phyloP scores from a whole-genome alignment of 1,140 invertebrate genomes.

The Papilio xuthus region DNA sequence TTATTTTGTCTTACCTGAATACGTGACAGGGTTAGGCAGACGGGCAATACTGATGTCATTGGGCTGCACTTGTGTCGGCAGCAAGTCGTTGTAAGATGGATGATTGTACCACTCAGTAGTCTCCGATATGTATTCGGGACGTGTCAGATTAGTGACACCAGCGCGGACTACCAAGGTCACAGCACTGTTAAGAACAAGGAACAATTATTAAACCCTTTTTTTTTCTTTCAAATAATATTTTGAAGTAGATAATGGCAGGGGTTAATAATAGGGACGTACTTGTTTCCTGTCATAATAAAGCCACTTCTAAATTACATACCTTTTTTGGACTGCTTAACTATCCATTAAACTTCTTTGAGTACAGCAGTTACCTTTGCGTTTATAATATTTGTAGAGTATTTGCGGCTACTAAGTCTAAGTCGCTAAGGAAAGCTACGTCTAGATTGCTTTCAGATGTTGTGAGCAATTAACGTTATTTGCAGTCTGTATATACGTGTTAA shows the following conservation, averaged over 20 bases:
- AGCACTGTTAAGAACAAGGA: slow-evolving; percentile 47
- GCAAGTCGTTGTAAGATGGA: slow-evolving; percentile 54
- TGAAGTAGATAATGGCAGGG: not conserved
- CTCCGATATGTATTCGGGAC: slow-evolving; percentile 57
- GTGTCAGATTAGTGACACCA: slow-evolving; percentile 51
- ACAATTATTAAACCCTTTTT: not conserved
- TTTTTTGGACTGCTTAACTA: too few species aligned
- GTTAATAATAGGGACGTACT: too few species aligned
- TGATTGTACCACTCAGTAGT: slow-evolving; percentile 61
- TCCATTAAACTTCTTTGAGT: too few species aligned
- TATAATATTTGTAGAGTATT: too few species aligned
- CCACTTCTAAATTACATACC: too few species aligned
- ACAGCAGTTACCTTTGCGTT: too few species aligned
- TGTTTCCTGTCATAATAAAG: too few species aligned
- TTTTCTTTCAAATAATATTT: not conserved
- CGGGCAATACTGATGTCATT: slow-evolving; percentile 63
- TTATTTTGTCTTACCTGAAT: slow-evolving; percentile 51
- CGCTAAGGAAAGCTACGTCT: too few species aligned
- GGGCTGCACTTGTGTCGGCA: slow-evolving; percentile 53
- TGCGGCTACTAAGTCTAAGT: too few species aligned
- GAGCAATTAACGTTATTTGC: too few species aligned
- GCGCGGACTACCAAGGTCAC: slow-evolving; percentile 57
- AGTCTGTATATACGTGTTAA: not conserved
- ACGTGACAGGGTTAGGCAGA: slow-evolving; percentile 47
- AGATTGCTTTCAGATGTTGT: too few species aligned